Percentiles rank a stretch among this genome's conserved stretches.
Conservation (phyloP, 2,797 vertebrate species). For the Tenualosa ilisha region DNA sequence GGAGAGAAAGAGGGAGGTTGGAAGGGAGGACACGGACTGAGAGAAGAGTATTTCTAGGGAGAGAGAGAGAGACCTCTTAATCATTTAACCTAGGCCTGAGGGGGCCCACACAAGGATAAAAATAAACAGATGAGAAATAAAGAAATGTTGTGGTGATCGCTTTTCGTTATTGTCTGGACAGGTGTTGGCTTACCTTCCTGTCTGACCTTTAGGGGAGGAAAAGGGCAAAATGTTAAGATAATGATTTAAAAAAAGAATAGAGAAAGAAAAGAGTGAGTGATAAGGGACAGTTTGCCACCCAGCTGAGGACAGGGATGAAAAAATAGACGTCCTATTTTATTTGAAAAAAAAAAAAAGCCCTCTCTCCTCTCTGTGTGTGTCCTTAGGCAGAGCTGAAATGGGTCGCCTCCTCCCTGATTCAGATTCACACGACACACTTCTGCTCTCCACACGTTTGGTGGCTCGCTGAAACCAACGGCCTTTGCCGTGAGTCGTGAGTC, state of each 20-base stretch:
- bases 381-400: slow-evolving; percentile 60
- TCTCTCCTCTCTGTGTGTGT: slow-evolving; percentile 49
- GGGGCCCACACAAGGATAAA: background rate
- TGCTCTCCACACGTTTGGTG: slow-evolving; percentile 17
- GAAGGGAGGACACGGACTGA: background rate
- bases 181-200: background rate
- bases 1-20: slow-evolving; percentile 25
- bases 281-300: slow-evolving; percentile 21
- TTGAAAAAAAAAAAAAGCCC: slow-evolving; percentile 48
- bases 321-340: slow-evolving; percentile 73
- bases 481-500: background rate
- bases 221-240: background rate
- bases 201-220: background rate
- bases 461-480: slow-evolving; percentile 42
- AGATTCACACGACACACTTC: slow-evolving; percentile 44
- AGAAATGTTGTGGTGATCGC: background rate
- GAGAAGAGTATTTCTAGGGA: slow-evolving; percentile 7
- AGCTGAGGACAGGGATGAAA: slow-evolving; percentile 57
- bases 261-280: slow-evolving; percentile 55
- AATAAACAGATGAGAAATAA: background rate
- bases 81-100: slow-evolving; percentile 10
- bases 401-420: slow-evolving; percentile 58
- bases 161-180: background rate
- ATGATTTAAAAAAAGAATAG: slow-evolving; percentile 28
- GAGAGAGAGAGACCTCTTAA: background rate